phyloP scores from a whole-genome alignment of 2,797 vertebrate genomes.

The Acrossocheilus fasciatus region DNA sequence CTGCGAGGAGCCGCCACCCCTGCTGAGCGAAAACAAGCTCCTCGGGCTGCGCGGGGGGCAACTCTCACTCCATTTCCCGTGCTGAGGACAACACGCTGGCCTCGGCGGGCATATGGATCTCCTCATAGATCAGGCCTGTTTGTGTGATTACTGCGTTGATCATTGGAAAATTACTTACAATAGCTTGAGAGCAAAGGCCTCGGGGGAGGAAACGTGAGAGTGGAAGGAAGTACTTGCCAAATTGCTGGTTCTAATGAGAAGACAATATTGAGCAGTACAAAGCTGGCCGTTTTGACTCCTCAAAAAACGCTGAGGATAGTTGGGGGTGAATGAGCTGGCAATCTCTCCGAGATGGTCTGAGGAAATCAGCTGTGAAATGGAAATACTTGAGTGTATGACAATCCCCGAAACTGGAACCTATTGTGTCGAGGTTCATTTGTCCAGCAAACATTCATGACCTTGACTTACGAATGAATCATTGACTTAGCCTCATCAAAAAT shows the following conservation, averaged over 20 bases:
- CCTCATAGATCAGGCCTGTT: constrained; percentile 41
- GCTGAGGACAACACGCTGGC: not conserved
- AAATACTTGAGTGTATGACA: constrained; percentile 55
- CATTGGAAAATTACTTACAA: constrained; percentile 47
- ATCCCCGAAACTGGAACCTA: constrained; percentile 51
- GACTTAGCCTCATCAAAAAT: constrained; percentile 18
- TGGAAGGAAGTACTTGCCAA: constrained; percentile 4
- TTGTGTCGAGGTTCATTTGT: constrained; percentile 56
- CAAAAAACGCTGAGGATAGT: constrained; percentile 34
- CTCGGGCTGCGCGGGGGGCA: constrained; percentile 40
- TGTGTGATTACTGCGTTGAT: constrained; percentile 49
- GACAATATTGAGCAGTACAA: constrained; percentile 27
- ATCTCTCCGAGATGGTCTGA: constrained; percentile 50
- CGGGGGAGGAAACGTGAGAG: constrained; percentile 6
- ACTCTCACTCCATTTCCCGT: constrained; percentile 12
- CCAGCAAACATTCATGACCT: constrained; percentile 55
- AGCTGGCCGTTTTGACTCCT: constrained; percentile 22
- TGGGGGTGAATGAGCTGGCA: constrained; percentile 47
- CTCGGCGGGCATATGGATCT: constrained; percentile 33
- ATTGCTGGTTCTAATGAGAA: constrained; percentile 13
- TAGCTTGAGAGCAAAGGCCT: constrained; percentile 27
- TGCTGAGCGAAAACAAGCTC: constrained; percentile 61
- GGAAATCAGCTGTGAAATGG: constrained; percentile 64
- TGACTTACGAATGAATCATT: constrained; percentile 47
- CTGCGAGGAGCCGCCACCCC: constrained; percentile 47